Conservation (phyloP, 2,113 vertebrate genomes). For the Caranx melampygus region DNA sequence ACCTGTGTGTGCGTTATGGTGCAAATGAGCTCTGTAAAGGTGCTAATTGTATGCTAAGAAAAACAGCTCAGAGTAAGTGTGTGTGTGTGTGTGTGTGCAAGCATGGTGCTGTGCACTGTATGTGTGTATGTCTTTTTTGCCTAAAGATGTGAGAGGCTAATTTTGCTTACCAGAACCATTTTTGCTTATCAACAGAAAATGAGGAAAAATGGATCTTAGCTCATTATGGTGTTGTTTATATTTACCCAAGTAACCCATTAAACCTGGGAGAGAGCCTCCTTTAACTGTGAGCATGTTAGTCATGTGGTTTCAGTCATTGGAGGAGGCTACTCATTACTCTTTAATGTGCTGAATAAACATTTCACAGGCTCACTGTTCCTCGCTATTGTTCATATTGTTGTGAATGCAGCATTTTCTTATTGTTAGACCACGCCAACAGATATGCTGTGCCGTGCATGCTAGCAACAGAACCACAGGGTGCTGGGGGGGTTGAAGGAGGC, state of each 20-base stretch:
- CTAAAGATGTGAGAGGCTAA: constrained; percentile 69
- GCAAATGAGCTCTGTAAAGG: constrained; percentile 50
- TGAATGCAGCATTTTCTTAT: constrained; percentile 82
- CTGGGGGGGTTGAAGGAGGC: constrained; percentile 9
- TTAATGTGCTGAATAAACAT: constrained; percentile 87
- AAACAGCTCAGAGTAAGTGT: constrained; percentile 16
- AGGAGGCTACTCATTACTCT: constrained; percentile 80
- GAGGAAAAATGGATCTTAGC: constrained; percentile 74
- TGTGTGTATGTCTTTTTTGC: constrained; percentile 55
- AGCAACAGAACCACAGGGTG: constrained; percentile 56
- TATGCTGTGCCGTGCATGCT: constrained; percentile 58
- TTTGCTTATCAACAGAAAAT: constrained; percentile 81
- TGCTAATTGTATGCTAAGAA: constrained; percentile 59
- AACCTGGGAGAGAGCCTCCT: constrained; percentile 67
- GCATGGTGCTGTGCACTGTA: not conserved
- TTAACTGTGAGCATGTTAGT: constrained; percentile 75
- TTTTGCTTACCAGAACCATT: constrained; percentile 74
- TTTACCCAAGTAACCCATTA: constrained; percentile 82
- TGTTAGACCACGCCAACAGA: constrained; percentile 66
- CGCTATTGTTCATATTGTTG: constrained; percentile 83
- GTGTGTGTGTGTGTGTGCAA: constrained; percentile 3
- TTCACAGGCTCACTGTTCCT: constrained; percentile 67
- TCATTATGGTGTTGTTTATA: constrained; percentile 82
- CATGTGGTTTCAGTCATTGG: constrained; percentile 79
- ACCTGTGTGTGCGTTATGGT: constrained; percentile 22